phyloP scores from a whole-genome alignment of 2,797 vertebrate genomes.

The Pachyuromys duprasi region DNA sequence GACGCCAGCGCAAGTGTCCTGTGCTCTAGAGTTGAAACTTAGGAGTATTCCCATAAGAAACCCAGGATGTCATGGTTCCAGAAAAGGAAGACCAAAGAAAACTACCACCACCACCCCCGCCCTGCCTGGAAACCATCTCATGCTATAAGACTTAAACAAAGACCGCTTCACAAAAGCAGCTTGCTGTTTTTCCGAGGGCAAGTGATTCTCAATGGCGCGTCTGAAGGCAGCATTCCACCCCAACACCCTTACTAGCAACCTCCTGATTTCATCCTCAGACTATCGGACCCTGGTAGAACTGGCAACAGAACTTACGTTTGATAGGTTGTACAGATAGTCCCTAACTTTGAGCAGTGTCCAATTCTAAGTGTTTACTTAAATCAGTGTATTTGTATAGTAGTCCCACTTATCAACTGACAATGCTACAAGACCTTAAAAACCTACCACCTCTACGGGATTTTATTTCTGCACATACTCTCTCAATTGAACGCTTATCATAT shows the following conservation, averaged over 20 bases:
- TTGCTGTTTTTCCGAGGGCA: neutral
- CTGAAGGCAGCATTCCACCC: neutral
- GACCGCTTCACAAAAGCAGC: neutral
- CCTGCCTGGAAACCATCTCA: neutral
- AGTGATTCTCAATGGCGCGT: neutral
- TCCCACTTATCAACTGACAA: neutral
- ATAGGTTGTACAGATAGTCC: conserved; percentile 16
- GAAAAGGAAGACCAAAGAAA: neutral
- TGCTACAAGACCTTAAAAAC: neutral
- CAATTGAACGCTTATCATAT: neutral
- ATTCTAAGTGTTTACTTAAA: conserved; percentile 59
- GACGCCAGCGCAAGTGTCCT: neutral
- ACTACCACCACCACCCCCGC: neutral
- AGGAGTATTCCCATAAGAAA: neutral
- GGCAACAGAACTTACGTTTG: neutral
- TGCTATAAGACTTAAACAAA: conserved; percentile 15
- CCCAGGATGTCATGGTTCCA: neutral
- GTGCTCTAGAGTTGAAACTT: neutral
- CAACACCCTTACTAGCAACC: neutral
- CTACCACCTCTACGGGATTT: neutral
- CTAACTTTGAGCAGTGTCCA: conserved; percentile 25
- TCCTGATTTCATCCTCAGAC: neutral
- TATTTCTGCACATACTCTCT: neutral
- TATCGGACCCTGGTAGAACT: neutral
- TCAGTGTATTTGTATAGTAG: neutral